Evolutionary conservation across 1,140 invertebrate genomes (phyloP), one percentile per base, ranked within the genome.

Genomic region (Temnothorax nylanderi): DNA sequence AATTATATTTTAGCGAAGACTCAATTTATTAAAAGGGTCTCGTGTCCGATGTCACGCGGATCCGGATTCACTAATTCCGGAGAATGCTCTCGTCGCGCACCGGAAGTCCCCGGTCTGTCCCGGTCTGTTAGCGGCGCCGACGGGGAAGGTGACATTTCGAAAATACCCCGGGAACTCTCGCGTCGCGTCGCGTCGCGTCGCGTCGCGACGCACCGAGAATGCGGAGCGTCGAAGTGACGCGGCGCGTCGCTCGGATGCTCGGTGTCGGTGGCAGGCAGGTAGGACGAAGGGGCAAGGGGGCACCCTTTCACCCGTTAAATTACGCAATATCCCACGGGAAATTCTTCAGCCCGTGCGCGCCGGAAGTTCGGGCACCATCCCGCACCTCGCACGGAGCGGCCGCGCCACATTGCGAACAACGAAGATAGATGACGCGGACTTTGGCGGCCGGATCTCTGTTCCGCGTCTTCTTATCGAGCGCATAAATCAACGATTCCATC

Each of bases 281-380:
- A 26, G 3, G 21, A 44, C 3, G 32, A 5, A 3, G 58, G 11
- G 26, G 7, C 21, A 34, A n/a, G 3, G 34, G 21, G 44, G 58
- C 85, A 85, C 85, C 85, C 84, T 90, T 87, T 86, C 87, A 91
- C 37, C 88, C 90, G 90, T 92, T 92, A 92, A 92, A 92, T 91
- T 93, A 87, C 90, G 78, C 91, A 91, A 90, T 91, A 93, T 91
- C 92, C 92, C 91, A 87, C 87, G 92, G 91, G 92, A 93, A 93
- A 93, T 93, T 93, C 85, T 88, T 89, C 51, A 77, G 58, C 76
- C 54, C 77, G 87, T 67, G 81, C 67, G 67, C 54, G 67, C 47
- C 88, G 81, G 71, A 89, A 90, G 87, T 88, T 90, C 67, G 69
- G 74, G 77, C 72, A 67, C 34, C 76, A 18, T 37, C 54, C 26